Conservation (phyloP, 2,888 invertebrate genomes). For the Cantharis flavilabris region DNA sequence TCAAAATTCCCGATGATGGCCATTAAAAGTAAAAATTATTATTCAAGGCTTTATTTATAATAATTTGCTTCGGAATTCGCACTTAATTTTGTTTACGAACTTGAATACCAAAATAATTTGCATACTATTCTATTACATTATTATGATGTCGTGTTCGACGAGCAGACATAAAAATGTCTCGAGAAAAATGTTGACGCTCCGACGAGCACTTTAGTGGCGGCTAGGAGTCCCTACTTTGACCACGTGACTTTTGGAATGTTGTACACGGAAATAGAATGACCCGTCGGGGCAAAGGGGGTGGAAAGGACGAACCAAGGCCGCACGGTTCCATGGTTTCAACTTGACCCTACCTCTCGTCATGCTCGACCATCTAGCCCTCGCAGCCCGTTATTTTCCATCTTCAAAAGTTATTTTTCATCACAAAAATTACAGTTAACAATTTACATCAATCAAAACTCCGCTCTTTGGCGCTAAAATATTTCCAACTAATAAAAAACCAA, state of each 20-base stretch:
- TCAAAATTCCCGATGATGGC: neutral
- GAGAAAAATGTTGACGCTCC: neutral
- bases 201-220: neutral
- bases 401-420: neutral
- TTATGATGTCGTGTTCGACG: neutral
- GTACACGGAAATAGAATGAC: slow-evolving; percentile 53
- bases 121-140: neutral
- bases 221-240: slow-evolving; percentile 4
- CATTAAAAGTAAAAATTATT: neutral
- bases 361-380: slow-evolving; percentile 30
- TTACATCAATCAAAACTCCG: neutral
- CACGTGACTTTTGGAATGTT: slow-evolving; percentile 50
- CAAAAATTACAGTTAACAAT: neutral
- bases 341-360: slow-evolving; percentile 1
- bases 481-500: too few relatives aligned
- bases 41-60: slow-evolving; percentile 3
- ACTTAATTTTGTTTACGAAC: neutral
- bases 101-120: slow-evolving; percentile 3
- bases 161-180: neutral
- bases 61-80: neutral
- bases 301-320: slow-evolving; percentile 55
- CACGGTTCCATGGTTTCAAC: slow-evolving; percentile 31
- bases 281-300: slow-evolving; percentile 45
- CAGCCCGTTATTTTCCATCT: neutral
- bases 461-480: too few relatives aligned